Evolutionary conservation across 2,113 vertebrate species (phyloP).

Genomic region (Cochlearius cochlearius): DNA sequence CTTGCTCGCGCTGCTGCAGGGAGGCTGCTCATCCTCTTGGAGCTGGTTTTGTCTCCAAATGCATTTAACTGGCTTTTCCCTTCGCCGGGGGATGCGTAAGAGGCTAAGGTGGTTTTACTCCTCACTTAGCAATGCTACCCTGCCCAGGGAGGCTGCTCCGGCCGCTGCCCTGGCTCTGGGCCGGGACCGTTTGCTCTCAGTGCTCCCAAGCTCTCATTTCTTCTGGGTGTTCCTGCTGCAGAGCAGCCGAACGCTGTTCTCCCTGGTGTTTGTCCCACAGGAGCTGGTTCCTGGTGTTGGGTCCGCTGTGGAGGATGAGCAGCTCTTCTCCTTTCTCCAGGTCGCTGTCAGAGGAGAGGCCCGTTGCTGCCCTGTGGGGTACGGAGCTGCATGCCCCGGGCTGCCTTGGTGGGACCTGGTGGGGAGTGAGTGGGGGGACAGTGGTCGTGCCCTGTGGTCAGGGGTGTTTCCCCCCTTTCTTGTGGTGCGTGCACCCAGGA

Average conservation of each 20-base stretch:
- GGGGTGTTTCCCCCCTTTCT: too few species aligned
- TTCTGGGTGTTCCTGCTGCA: neutral
- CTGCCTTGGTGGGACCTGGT: neutral
- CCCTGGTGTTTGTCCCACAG: neutral
- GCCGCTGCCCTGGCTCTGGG: neutral
- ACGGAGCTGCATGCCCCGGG: neutral
- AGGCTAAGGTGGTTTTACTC: neutral
- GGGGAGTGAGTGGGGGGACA: accelerated
- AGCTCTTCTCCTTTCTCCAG: neutral
- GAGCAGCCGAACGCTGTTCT: neutral
- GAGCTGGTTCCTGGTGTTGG: neutral
- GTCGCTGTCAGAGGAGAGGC: neutral
- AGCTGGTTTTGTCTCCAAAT: neutral
- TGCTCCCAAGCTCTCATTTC: neutral
- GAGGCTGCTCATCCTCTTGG: neutral
- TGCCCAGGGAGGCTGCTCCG: too few species aligned
- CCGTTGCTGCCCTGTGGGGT: neutral
- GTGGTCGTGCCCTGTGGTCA: neutral
- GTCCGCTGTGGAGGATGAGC: neutral
- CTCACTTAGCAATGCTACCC: accelerated
- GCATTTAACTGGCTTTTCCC: neutral
- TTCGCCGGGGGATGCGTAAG: neutral
- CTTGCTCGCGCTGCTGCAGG: neutral
- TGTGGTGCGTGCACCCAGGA: accelerated
- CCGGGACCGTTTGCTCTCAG: neutral